Base-by-base conservation (phyloP, 2,888 invertebrate species). In the Pseudanteris insignis region DNA sequence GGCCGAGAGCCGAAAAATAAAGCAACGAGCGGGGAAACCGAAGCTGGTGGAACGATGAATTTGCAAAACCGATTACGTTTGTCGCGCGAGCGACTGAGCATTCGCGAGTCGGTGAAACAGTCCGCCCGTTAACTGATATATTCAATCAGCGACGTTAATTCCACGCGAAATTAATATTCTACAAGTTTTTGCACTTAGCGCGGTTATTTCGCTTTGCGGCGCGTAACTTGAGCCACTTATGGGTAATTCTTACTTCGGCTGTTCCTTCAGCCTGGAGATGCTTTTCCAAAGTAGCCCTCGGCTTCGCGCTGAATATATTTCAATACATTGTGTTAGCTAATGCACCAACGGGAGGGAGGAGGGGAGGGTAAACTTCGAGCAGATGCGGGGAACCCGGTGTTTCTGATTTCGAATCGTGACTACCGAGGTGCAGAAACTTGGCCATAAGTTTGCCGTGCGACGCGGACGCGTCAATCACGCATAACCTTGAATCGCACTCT, bases 261-360 rank as follows among this genome's bases (percentile, higher is more conserved):
- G 46, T 47, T 53, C 33, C 41, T 29, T 29, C 40, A 66, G 64
- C 63, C 67, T 63, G 60, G 63, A 68, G 68, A 69, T 68, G 66
- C 67, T 67, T 67, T 58, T 59, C 53, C 55, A 61, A 60, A 65
- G 63, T 63, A 58, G 58, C 64, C 60, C 51, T 65, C 57, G 48
- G 57, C 48, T 51, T 60, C 34, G 54, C 47, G 46, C 43, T 64
- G 69, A 69, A 70, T 67, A 69, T 67, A 67, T 69, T 71, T 67
- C 64, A 65, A 71, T 70, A 69, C 63, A 57, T 63, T 61, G 51
- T 43, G 28, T 28, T 18, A 41, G 37, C 43, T 50, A 46, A 54
- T 63, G 55, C 48, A 47, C 13, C 51, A 48, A 11, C 50, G 29
- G 36, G 43, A n/a, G n/a, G n/a, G n/a, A n/a, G n/a, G n/a, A n/a